phyloP scores from a whole-genome alignment of 23 tunicate genomes.

The Trididemnum miniatum region DNA sequence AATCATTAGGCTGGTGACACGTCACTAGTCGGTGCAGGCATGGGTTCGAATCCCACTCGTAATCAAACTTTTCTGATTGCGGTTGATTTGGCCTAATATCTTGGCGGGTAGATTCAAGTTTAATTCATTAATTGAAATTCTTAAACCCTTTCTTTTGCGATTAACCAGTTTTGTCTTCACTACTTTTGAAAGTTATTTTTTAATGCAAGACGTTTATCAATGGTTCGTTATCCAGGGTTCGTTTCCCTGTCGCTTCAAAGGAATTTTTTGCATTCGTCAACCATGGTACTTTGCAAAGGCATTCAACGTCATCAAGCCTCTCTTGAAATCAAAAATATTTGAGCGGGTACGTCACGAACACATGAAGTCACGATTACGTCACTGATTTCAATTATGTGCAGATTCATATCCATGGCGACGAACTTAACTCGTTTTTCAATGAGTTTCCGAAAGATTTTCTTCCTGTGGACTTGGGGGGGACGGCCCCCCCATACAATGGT shows the following conservation, averaged over 20 bases:
- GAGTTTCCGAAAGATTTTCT: slow-evolving; percentile 54
- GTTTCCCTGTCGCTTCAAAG: slow-evolving; percentile 85
- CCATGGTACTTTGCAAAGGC: slow-evolving; percentile 85
- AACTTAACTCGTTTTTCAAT: slow-evolving; percentile 55
- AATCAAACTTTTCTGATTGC: too few species aligned
- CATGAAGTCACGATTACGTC: background rate
- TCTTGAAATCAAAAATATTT: slow-evolving; percentile 58
- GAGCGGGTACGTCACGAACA: slow-evolving; percentile 63
- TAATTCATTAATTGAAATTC: too few species aligned
- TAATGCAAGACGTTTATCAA: too few species aligned
- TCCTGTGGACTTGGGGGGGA: slow-evolving; percentile 70
- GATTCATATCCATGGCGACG: slow-evolving; percentile 65
- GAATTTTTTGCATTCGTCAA: slow-evolving; percentile 79
- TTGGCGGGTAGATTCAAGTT: too few species aligned
- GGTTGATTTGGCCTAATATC: too few species aligned
- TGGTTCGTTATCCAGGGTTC: too few species aligned
- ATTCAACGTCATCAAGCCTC: slow-evolving; percentile 64
- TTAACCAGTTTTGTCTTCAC: too few species aligned
- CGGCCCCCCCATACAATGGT: slow-evolving; percentile 66
- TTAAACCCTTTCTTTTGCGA: too few species aligned
- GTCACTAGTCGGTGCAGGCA: too few species aligned
- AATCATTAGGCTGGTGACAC: too few species aligned
- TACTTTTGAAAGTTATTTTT: too few species aligned
- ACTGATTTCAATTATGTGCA: background rate
- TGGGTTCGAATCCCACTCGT: too few species aligned